phyloP scores from a whole-genome alignment of 2,888 invertebrate genomes.

The Ptilodon capucinus region DNA sequence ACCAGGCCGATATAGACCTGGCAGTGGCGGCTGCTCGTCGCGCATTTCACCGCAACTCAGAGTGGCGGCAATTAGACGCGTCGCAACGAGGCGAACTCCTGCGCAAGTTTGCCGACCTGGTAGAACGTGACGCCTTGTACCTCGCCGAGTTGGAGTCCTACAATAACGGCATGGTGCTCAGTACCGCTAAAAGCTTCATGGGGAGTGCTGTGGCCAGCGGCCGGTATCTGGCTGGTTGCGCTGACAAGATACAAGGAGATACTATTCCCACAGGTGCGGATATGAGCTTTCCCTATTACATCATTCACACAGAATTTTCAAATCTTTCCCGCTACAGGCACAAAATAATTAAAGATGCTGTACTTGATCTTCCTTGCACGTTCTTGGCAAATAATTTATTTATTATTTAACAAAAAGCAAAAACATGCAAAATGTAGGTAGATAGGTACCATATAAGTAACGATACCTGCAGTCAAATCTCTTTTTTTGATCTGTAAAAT shows the following conservation, averaged over 20 bases:
- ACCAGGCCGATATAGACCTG: slow-evolving; percentile 86
- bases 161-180: slow-evolving; percentile 94
- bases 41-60: slow-evolving; percentile 84
- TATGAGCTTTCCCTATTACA: too few species aligned
- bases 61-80: slow-evolving; percentile 92
- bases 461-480: too few species aligned
- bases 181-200: slow-evolving; percentile 80
- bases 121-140: slow-evolving; percentile 88
- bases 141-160: slow-evolving; percentile 92
- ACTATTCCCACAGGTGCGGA: slow-evolving; percentile 85
- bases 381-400: too few species aligned
- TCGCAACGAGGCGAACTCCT: slow-evolving; percentile 88
- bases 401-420: too few species aligned
- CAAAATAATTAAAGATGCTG: too few species aligned
- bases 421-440: too few species aligned
- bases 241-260: slow-evolving; percentile 91
- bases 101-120: slow-evolving; percentile 85
- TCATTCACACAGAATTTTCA: too few species aligned
- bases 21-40: slow-evolving; percentile 89
- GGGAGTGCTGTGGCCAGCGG: slow-evolving; percentile 73
- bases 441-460: too few species aligned
- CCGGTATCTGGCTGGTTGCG: slow-evolving; percentile 93
- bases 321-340: too few species aligned
- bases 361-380: too few species aligned
- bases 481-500: too few species aligned